Conservation (phyloP, 2,113 vertebrate genomes). For the Bos taurus region ARS-UCD2.0 NC_037334.1:44003501-44004000, state of each 20-base stretch:
- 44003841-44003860: not conserved
- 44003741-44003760: not conserved
- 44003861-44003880: not conserved
- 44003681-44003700: not conserved
- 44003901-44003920: not conserved
- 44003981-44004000: not conserved
- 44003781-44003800: not conserved
- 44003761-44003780: not conserved
- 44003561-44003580: not conserved
- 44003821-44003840: not conserved
- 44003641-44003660: not conserved
- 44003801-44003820: not conserved
- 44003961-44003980: not conserved
- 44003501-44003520: not conserved
- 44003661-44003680: not conserved
- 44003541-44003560: not conserved
- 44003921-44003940: not conserved
- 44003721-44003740: not conserved
- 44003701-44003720: not conserved
- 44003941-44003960: not conserved
- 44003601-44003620: not conserved
- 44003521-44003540: rapidly evolving
- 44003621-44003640: not conserved
- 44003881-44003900: not conserved
- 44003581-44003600: not conserved